Evolutionary conservation across 92 coral and sea anemone genomes (phyloP), one percentile per base, ranked within the genome.

Genomic region (Porites cylindrica): DNA sequence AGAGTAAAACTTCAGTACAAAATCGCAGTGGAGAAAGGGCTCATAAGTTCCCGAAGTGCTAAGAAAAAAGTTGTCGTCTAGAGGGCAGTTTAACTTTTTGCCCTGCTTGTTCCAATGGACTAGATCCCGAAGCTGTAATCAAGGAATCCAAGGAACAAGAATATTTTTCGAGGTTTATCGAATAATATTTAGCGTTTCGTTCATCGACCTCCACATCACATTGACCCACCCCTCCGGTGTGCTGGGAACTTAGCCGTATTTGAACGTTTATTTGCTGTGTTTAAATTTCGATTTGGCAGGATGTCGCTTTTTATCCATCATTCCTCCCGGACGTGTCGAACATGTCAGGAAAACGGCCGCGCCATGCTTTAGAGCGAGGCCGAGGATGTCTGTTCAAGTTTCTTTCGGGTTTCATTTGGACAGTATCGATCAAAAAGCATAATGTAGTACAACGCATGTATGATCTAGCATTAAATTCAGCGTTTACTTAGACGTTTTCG

Each of bases 1-100:
- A 79, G 75, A 68, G 96, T 89, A 26, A 84, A 82, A 2, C 87
- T 93, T 43, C 72, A 83, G 63, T 93, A 91, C 81, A 93, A 88
- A 38, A 38, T 38, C 5, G 47, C 47, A 38, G 6, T 89, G 32
- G 76, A 75, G 88, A 74, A 64, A 73, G 87, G 6, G 85, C 43
- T 10, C 91, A 81, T n/a, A 70, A 90, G 19, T 86, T 86, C 90
- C 58, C 72, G 47, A 16, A 79, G 81, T 8, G 86, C 91, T 26
- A 87, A 1, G 32, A 29, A 29, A 29, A 29, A 67, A 29, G 91
- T 68, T 67, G 70, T 77, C 58, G 70, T 85, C 24, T 79, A 76
- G n/a, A 76, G 91, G 50, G 85, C 82, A 9, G 91, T 80, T 9
- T 90, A 90, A 13, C 77, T 90, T 0, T 82, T 90, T 10, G 93